phyloP scores from a whole-genome alignment of 2,113 vertebrate species.

The Ondatra zibethicus region DNA sequence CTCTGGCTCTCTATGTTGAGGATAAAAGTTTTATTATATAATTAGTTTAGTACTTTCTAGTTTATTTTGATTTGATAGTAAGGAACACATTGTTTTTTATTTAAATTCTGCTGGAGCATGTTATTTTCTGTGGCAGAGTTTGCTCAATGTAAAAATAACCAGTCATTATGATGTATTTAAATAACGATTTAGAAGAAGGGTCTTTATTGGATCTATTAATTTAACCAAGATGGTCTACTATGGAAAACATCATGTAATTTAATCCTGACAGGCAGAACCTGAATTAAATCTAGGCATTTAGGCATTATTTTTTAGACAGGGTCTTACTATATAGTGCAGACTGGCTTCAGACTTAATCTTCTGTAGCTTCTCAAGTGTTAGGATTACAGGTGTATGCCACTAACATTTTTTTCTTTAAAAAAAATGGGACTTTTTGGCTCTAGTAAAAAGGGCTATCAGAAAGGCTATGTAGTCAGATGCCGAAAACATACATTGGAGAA shows the following conservation, averaged over 20 bases:
- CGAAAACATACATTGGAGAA: neutral
- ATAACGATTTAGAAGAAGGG: neutral
- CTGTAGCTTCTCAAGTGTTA: neutral
- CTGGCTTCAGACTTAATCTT: neutral
- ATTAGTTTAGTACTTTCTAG: neutral
- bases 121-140: neutral
- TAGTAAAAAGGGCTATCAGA: neutral
- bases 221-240: neutral
- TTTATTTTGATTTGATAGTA: slow-evolving; percentile 9
- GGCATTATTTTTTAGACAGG: neutral
- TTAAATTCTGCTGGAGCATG: neutral
- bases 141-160: neutral
- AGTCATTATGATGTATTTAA: slow-evolving; percentile 27
- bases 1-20: neutral
- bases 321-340: neutral
- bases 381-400: neutral
- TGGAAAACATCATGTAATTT: neutral
- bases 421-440: neutral
- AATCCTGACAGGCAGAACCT: neutral
- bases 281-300: neutral
- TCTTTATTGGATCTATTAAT: neutral
- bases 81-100: neutral
- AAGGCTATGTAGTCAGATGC: neutral
- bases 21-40: neutral
- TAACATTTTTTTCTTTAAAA: neutral